phyloP scores from a whole-genome alignment of 2,888 invertebrate species.

The Cyclophora punctaria region DNA sequence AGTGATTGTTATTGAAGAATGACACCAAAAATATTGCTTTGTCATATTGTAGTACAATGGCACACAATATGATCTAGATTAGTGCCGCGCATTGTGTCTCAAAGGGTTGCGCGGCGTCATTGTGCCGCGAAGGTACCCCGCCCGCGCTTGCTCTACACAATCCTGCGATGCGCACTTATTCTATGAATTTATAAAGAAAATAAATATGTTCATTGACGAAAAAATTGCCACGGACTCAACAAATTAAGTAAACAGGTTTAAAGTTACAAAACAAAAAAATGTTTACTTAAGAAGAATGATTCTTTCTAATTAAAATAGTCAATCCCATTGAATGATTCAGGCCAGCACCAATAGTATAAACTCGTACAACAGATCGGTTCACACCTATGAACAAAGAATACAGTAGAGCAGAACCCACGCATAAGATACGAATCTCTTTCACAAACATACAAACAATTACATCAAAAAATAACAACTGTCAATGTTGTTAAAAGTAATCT shows the following conservation, averaged over 20 bases:
- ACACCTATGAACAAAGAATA: slow-evolving; percentile 9
- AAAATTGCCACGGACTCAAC: too few species aligned
- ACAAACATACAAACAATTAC: slow-evolving; percentile 29
- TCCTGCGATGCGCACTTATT: slow-evolving; percentile 31
- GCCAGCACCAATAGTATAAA: slow-evolving; percentile 7
- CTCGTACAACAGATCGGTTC: slow-evolving; percentile 7
- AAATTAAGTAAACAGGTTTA: too few species aligned
- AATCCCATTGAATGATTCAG: too few species aligned
- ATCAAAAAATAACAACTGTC: slow-evolving; percentile 35
- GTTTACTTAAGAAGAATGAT: too few species aligned
- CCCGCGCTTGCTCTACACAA: slow-evolving; percentile 18
- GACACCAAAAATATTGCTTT: slow-evolving; percentile 32
- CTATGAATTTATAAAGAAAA: slow-evolving; percentile 49
- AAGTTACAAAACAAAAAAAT: too few species aligned
- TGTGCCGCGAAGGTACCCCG: slow-evolving; percentile 35
- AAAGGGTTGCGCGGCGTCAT: slow-evolving; percentile 47
- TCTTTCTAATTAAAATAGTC: too few species aligned
- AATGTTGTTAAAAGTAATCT: slow-evolving; percentile 41
- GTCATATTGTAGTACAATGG: slow-evolving; percentile 34
- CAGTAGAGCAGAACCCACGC: slow-evolving; percentile 13
- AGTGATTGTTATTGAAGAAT: slow-evolving; percentile 50
- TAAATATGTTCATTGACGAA: slow-evolving; percentile 38
- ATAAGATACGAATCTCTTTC: slow-evolving; percentile 17
- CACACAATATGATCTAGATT: slow-evolving; percentile 52
- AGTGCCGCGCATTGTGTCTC: slow-evolving; percentile 51